Base-by-base conservation (phyloP, 2,797 vertebrate genomes). In the Arrhamphus sclerolepis region DNA sequence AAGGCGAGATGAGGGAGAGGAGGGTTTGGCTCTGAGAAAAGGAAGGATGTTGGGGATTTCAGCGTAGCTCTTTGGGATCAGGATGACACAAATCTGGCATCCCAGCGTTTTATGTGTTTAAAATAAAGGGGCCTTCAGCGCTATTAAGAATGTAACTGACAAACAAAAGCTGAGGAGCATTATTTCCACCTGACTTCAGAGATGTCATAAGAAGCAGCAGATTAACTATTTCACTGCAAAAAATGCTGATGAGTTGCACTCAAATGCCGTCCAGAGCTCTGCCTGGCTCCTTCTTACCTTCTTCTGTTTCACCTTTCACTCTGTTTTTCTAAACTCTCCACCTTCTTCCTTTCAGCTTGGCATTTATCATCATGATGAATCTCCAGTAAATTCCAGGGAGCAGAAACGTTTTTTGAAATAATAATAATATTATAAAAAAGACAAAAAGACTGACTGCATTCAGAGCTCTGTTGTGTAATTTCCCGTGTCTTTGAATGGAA, bases 1-100 rank as follows among this genome's bases (percentile, higher is more conserved):
- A 52, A 46, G n/a, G 40, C 42, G 66, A 61, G 31, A 53, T 11
- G 50, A 59, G 38, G 52, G 56, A 49, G 52, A 38, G 34, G 31
- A 48, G 52, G 44, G 50, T 67, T 57, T 79, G 66, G 75, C 66
- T 70, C 57, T 46, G 40, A 46, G 22, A 55, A 34, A n/a, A 72
- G 44, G 28, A 60, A 69, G 75, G 68, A 82, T 75, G 46, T 56
- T 63, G 73, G 62, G 44, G 74, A 66, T 72, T 80, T 80, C 34
- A 52, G 22, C 40, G 16, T 17, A 49, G 63, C 53, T 82, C 64
- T 16, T 16, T 34, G 57, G 71, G 73, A 73, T 81, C 80, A 73
- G 31, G 44, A 61, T 64, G 71, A 83, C 70, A 81, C 44, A 54
- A 11, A 20, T 73, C 70, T 83, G 81, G 75, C 71, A 57, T 46